These are phyloP conservation scores for Thalpophila matura DNA, from an alignment of 2,888 invertebrate species.

Conservation along the genomic window DNA sequence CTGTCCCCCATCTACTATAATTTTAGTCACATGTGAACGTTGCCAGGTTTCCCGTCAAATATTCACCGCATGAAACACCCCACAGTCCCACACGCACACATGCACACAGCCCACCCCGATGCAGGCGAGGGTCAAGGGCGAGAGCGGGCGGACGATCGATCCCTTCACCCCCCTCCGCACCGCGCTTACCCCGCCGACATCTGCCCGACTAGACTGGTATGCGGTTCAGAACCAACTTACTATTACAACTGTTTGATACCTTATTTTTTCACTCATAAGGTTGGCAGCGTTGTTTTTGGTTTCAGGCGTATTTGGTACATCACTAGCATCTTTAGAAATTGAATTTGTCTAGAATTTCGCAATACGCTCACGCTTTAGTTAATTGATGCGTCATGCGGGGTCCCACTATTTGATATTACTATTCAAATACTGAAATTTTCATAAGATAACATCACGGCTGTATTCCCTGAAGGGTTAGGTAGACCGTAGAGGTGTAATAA, in stretches of 20 bases:
- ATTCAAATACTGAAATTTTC: no score
- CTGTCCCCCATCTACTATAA: background rate
- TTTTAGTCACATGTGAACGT: constrained; percentile 1
- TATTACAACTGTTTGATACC: constrained; percentile 17
- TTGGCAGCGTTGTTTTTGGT: constrained; percentile 13
- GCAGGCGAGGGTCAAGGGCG: constrained; percentile 85
- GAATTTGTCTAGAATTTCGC: constrained; percentile 36
- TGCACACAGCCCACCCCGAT: constrained; percentile 53
- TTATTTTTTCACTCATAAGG: constrained; percentile 28
- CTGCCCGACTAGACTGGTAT: constrained; percentile 71
- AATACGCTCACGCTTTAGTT: background rate
- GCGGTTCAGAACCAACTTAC: constrained; percentile 40
- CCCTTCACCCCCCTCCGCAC: constrained; percentile 43
- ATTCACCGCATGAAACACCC: constrained; percentile 55
- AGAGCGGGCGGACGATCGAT: constrained; percentile 70
- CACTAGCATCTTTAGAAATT: constrained; percentile 25
- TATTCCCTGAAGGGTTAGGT: no score
- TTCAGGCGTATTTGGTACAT: constrained; percentile 2
- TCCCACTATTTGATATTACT: background rate
- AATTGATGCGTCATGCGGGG: constrained; percentile 4
- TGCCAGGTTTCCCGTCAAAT: constrained; percentile 40
- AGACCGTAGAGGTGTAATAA: no score
- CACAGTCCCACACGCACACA: constrained; percentile 47
- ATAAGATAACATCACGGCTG: no score
- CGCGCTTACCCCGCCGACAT: constrained; percentile 47